Conservation (phyloP, 2,888 invertebrate species). For the Adineta ricciae region DNA sequence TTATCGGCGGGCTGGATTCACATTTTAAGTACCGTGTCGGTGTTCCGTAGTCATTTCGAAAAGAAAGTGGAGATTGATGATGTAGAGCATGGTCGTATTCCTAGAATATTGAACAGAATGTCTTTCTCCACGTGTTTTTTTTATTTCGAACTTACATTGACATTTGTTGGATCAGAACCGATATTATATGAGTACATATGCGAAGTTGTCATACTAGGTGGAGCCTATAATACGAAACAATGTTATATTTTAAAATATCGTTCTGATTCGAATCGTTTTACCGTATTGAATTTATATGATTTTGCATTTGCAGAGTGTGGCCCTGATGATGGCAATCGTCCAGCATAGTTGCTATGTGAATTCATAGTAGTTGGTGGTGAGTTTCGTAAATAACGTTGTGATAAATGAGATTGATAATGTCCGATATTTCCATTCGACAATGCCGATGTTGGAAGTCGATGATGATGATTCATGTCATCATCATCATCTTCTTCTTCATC, state of each 20-base stretch:
- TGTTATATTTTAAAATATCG: neutral
- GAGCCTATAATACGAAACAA: conserved; percentile 59
- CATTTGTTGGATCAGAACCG: neutral
- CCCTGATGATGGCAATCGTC: neutral
- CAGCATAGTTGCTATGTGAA: neutral
- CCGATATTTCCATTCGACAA: neutral
- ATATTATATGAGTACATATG: conserved; percentile 58
- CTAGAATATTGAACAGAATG: no score
- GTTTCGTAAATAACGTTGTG: conserved; percentile 1
- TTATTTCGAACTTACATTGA: neutral
- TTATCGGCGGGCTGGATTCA: neutral
- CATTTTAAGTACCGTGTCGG: conserved; percentile 38
- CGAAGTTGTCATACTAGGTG: conserved; percentile 79
- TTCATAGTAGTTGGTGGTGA: neutral
- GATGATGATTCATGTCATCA: neutral
- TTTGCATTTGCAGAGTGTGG: conserved; percentile 56
- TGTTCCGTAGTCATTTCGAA: neutral
- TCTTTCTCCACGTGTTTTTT: neutral
- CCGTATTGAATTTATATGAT: conserved; percentile 89
- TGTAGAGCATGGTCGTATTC: neutral
- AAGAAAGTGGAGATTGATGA: neutral
- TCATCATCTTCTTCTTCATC: neutral
- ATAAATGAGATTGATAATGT: neutral
- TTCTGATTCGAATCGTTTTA: conserved; percentile 54
- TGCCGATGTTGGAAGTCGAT: neutral